Evolutionary conservation across 2,888 invertebrate genomes (phyloP).

Genomic region (Philonicus albiceps): DNA sequence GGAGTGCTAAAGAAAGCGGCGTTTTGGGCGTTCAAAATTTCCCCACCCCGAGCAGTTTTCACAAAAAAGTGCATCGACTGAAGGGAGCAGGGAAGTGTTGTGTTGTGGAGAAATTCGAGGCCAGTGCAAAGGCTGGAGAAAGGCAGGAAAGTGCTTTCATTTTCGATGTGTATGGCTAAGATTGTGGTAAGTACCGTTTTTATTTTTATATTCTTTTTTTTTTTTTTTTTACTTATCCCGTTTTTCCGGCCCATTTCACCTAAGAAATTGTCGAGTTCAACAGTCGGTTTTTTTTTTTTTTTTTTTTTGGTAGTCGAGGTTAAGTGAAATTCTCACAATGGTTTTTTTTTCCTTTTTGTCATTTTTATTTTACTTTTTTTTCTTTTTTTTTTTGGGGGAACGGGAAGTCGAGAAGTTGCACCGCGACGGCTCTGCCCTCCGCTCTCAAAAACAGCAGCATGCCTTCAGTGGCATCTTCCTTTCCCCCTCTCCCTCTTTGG

Average conservation of each 20-base stretch:
- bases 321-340: background rate
- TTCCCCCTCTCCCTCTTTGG: background rate
- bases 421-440: background rate
- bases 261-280: background rate
- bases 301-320: background rate
- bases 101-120: background rate
- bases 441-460: background rate
- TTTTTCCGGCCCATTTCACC: background rate
- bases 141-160: slow-evolving; percentile 48
- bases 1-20: background rate
- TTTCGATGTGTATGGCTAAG: slow-evolving; percentile 80
- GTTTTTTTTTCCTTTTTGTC: too few relatives aligned
- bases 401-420: background rate
- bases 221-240: background rate
- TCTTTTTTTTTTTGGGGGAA: background rate
- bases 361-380: background rate
- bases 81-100: background rate
- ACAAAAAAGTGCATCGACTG: background rate
- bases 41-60: background rate
- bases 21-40: background rate
- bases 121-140: slow-evolving; percentile 2
- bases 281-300: background rate
- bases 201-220: background rate
- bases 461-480: background rate
- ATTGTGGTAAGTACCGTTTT: slow-evolving; percentile 72